Evolutionary conservation across 2,797 vertebrate species (phyloP).

Genomic region (Cuculus canorus): DNA sequence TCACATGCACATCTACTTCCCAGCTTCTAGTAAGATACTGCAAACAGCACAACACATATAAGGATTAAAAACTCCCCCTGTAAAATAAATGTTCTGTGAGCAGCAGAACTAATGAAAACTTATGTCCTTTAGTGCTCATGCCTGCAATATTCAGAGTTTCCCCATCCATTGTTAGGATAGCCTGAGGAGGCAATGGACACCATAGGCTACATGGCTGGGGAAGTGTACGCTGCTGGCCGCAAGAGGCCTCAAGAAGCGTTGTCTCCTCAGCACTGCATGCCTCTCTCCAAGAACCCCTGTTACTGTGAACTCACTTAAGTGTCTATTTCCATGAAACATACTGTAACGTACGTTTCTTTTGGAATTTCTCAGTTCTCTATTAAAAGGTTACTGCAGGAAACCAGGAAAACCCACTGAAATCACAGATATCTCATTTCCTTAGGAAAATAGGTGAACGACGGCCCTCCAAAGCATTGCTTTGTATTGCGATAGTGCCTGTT

Average conservation of each 20-base stretch:
- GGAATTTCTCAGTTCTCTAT: neutral
- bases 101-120: neutral
- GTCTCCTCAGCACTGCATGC: rapidly evolving
- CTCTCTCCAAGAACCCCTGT: neutral
- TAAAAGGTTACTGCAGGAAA: neutral
- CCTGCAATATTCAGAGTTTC: neutral
- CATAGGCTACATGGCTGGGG: neutral
- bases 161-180: rapidly evolving
- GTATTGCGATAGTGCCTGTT: neutral
- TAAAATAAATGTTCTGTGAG: neutral
- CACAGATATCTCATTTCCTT: neutral
- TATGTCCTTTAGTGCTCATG: neutral
- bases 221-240: rapidly evolving
- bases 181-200: neutral
- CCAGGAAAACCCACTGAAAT: neutral
- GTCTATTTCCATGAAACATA: neutral
- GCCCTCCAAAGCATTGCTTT: neutral
- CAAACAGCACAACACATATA: neutral
- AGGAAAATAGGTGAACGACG: neutral
- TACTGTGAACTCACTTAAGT: rapidly evolving
- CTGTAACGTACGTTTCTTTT: neutral
- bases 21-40: neutral
- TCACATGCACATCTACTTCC: rapidly evolving
- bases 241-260: neutral
- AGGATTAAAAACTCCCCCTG: neutral